Percentiles rank a stretch among this genome's conserved stretches.
Evolutionary conservation across 2,113 vertebrate species (phyloP).

Genomic region (Atlantisia rogersi): DNA sequence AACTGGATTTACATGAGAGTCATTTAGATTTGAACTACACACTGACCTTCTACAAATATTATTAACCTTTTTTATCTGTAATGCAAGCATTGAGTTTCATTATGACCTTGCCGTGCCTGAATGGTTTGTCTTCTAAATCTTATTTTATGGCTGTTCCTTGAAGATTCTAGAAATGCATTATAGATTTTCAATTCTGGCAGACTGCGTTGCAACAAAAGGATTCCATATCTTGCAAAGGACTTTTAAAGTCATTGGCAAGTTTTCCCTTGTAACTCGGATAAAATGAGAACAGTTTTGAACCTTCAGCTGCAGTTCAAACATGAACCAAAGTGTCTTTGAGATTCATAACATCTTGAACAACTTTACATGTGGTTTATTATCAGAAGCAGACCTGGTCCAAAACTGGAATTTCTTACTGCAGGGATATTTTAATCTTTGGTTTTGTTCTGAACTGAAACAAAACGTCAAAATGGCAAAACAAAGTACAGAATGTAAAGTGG

Average conservation of each 20-base stretch:
- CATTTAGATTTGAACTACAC: background rate
- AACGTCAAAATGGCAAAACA: conserved; percentile 18
- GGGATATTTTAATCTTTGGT: background rate
- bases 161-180: background rate
- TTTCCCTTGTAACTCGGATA: background rate
- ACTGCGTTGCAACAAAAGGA: background rate
- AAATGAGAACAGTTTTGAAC: background rate
- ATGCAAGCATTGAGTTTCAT: background rate
- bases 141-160: background rate
- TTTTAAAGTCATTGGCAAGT: conserved; percentile 4
- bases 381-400: conserved; percentile 10
- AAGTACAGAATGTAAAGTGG: background rate
- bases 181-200: background rate
- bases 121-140: background rate
- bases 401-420: background rate
- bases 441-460: background rate
- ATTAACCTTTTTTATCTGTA: background rate
- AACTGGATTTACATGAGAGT: background rate
- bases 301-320: background rate
- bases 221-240: background rate
- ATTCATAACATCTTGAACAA: conserved; percentile 28
- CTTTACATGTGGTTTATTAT: background rate
- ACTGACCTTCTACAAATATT: background rate
- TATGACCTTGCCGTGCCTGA: background rate
- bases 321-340: background rate